These are phyloP conservation scores for Fistularia commersonii DNA, from an alignment of 2,797 vertebrate species.

Conservation along the genomic window DNA sequence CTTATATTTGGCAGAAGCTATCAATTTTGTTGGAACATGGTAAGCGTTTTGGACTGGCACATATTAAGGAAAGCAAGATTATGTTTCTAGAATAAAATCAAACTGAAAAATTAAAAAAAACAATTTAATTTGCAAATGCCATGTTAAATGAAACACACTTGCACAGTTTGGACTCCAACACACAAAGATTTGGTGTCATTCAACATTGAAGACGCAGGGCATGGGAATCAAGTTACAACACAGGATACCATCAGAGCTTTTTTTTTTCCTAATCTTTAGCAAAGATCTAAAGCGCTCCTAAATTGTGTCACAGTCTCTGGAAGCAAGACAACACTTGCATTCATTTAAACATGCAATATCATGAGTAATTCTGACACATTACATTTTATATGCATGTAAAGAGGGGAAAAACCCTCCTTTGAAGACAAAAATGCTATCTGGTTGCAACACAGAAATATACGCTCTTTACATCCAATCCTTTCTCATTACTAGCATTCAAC, in stretches of 20 bases:
- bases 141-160: conserved; percentile 23
- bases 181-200: conserved; percentile 48
- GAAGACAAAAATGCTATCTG: conserved; percentile 50
- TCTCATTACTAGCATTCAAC: conserved; percentile 30
- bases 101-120: too few relatives aligned
- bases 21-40: too few relatives aligned
- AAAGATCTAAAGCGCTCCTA: conserved; percentile 54
- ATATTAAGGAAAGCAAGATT: too few relatives aligned
- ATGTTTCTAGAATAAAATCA: too few relatives aligned
- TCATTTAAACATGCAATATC: conserved; percentile 64
- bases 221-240: conserved; percentile 2
- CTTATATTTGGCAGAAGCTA: too few relatives aligned
- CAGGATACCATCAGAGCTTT: conserved; percentile 30
- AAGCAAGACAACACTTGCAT: conserved; percentile 57
- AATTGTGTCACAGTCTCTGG: conserved; percentile 57
- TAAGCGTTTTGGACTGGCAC: too few relatives aligned
- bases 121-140: not conserved
- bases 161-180: not conserved
- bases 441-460: conserved; percentile 39
- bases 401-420: conserved; percentile 47
- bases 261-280: conserved; percentile 52
- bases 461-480: conserved; percentile 22
- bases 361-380: conserved; percentile 66
- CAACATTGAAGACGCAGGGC: conserved; percentile 16
- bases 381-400: conserved; percentile 63